Percentiles rank a stretch among this genome's conserved stretches.
These are phyloP conservation scores for Macquaria ambigua DNA, from an alignment of 2,113 vertebrate species.

Conservation along the genomic window DNA sequence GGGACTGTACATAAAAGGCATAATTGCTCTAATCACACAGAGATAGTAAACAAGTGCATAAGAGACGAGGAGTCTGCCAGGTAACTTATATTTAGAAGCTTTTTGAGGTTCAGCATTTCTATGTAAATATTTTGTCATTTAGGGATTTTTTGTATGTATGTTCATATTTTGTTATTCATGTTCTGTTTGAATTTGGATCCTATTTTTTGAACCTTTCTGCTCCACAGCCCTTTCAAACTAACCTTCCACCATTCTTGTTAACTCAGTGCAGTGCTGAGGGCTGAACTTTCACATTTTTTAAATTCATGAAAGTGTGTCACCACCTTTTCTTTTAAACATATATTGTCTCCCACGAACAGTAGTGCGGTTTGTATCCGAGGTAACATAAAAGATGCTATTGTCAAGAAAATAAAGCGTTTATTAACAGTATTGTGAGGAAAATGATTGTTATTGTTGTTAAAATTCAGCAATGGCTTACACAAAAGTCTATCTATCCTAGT, in stretches of 20 bases:
- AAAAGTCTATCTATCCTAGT: neutral
- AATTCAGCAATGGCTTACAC: too few species aligned
- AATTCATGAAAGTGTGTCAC: conserved; percentile 31
- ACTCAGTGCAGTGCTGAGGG: neutral
- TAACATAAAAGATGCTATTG: neutral
- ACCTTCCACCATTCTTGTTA: neutral
- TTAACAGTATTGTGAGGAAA: neutral
- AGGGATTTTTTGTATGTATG: neutral
- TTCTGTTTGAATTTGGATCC: neutral
- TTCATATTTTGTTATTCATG: neutral
- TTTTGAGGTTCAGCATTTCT: neutral
- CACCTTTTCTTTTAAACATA: neutral
- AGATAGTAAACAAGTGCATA: conserved; percentile 60
- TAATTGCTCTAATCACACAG: conserved; percentile 72
- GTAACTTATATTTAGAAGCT: conserved; percentile 8
- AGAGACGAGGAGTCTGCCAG: conserved; percentile 29
- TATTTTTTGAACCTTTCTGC: neutral
- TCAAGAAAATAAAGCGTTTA: conserved; percentile 2
- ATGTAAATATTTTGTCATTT: neutral
- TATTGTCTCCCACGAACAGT: neutral
- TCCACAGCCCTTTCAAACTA: neutral
- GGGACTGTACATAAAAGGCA: conserved; percentile 58
- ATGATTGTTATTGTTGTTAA: neutral
- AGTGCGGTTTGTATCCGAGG: neutral
- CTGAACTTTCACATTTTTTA: conserved; percentile 15